Conservation (phyloP, 2,113 vertebrate species). For the Pseudopipra pipra region DNA sequence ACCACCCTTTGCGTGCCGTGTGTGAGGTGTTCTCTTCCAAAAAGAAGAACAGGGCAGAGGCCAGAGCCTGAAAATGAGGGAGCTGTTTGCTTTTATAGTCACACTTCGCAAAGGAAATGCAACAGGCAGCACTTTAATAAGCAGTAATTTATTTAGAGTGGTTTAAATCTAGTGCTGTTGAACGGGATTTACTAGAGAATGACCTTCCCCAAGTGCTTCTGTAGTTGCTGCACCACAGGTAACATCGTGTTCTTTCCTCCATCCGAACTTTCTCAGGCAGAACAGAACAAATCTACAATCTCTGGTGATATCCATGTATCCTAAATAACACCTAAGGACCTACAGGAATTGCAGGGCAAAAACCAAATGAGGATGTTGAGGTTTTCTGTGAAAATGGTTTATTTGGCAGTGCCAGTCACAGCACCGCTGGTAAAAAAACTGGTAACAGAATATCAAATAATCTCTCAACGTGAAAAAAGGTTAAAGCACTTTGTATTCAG, state of each 20-base stretch:
- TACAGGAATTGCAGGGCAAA: not conserved
- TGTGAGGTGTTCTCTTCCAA: constrained; percentile 5
- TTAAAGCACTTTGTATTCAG: not conserved
- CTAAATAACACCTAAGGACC: not conserved
- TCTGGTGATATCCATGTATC: not conserved
- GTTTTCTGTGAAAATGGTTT: not conserved
- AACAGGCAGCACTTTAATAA: not conserved
- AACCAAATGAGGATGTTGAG: not conserved
- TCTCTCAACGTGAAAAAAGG: not conserved
- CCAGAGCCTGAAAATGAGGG: not conserved
- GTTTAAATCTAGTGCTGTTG: not conserved
- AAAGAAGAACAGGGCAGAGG: not conserved
- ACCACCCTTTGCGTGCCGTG: constrained; percentile 65
- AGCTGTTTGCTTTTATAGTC: not conserved
- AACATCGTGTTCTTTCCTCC: not conserved
- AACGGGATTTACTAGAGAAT: not conserved
- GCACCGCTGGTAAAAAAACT: not conserved
- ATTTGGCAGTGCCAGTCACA: not conserved
- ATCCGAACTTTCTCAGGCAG: not conserved
- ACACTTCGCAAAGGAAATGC: not conserved
- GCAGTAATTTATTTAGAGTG: not conserved
- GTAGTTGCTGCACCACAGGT: not conserved
- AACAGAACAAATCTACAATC: not conserved
- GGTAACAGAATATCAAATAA: not conserved
- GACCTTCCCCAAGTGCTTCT: not conserved